Percentiles rank a stretch among this genome's conserved stretches.
Conservation (phyloP, 2,888 invertebrate genomes). For the Vanessa cardui region DNA sequence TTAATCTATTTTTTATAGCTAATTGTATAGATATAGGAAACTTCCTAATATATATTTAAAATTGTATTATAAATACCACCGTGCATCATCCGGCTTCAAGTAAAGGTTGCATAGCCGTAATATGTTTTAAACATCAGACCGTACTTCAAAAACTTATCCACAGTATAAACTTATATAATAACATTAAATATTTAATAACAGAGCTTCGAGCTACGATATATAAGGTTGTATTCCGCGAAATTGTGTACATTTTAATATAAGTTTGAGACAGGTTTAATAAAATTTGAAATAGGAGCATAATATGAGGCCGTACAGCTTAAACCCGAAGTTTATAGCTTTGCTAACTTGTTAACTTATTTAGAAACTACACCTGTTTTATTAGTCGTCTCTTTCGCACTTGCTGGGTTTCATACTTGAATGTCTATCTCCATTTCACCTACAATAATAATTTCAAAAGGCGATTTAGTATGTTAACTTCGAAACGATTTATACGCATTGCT, state of each 20-base stretch:
- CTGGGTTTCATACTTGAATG: not conserved
- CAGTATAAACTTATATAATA: slow-evolving; percentile 5
- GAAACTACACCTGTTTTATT: not conserved
- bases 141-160: not conserved
- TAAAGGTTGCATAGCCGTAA: not conserved
- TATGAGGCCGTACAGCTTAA: slow-evolving; percentile 11
- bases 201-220: not conserved
- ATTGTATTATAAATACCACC: too few species aligned
- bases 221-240: slow-evolving; percentile 4
- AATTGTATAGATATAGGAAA: too few species aligned
- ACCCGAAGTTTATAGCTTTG: slow-evolving; percentile 11
- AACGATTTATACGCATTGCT: too few species aligned
- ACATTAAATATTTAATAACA: slow-evolving; percentile 11
- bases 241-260: not conserved
- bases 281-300: slow-evolving; percentile 22
- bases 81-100: too few species aligned
- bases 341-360: not conserved
- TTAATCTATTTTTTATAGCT: too few species aligned
- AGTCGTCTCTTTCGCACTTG: not conserved
- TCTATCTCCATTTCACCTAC: too few species aligned
- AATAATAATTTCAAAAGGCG: too few species aligned
- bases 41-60: too few species aligned
- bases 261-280: slow-evolving; percentile 15
- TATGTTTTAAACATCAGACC: not conserved
- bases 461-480: too few species aligned